These are phyloP conservation scores for Nipponia nippon DNA, from an alignment of 2,113 vertebrate genomes.

Conservation along the genomic window DNA sequence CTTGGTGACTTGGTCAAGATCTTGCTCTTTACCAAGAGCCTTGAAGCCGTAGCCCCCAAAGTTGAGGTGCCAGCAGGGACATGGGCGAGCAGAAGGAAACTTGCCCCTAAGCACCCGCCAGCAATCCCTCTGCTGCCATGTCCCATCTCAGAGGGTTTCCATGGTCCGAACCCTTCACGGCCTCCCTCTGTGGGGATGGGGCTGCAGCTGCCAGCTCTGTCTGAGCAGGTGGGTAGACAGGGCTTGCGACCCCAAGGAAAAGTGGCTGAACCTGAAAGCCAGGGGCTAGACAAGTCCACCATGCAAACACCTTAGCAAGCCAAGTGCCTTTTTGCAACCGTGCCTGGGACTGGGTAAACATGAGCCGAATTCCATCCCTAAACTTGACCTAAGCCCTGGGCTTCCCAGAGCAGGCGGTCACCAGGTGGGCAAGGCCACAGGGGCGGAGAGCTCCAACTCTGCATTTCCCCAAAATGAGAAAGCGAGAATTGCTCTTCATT, in stretches of 20 bases:
- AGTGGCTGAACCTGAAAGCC: neutral
- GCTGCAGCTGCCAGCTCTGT: neutral
- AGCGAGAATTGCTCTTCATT: neutral
- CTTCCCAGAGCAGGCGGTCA: neutral
- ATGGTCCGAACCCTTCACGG: accelerated
- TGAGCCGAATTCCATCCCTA: neutral
- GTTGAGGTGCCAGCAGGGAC: neutral
- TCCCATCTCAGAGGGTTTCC: neutral
- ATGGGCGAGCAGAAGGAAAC: neutral
- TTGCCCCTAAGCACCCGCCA: too few relatives aligned
- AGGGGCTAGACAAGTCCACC: neutral
- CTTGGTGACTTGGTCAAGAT: neutral
- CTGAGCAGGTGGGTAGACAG: accelerated
- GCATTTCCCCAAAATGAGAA: neutral
- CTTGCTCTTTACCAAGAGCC: neutral
- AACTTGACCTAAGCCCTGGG: neutral
- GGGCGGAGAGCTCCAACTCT: neutral
- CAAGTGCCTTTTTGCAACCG: neutral
- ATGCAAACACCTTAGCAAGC: neutral
- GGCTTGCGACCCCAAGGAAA: neutral
- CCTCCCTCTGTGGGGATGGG: neutral
- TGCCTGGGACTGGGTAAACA: neutral
- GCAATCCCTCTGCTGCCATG: neutral
- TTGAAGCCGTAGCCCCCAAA: neutral
- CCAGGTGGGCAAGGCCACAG: neutral